Evolutionary conservation across 2,797 vertebrate species (phyloP).

Genomic region (Holocentrus rufus): DNA sequence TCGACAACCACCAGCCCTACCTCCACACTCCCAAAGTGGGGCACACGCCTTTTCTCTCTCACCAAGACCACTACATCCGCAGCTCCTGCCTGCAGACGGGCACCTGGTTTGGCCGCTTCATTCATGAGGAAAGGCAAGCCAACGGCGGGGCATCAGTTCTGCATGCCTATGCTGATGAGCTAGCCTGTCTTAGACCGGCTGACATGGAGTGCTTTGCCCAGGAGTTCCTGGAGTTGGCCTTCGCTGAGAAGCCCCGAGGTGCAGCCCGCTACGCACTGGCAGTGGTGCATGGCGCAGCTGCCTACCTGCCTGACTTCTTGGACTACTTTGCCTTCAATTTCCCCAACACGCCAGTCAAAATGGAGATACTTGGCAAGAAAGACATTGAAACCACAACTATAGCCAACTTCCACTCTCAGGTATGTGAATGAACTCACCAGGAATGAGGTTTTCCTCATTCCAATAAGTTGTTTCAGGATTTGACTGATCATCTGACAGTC

Average conservation of each 20-base stretch:
- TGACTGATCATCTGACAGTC: not conserved
- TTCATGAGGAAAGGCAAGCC: constrained; percentile 95
- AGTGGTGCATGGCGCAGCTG: constrained; percentile 94
- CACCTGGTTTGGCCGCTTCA: constrained; percentile 89
- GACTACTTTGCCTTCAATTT: constrained; percentile 99
- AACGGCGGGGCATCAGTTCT: constrained; percentile 94
- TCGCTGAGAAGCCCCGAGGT: constrained; percentile 90
- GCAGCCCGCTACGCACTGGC: constrained; percentile 92
- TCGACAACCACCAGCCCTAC: constrained; percentile 69
- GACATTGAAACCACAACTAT: constrained; percentile 99
- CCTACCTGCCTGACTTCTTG: constrained; percentile 96
- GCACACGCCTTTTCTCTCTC: constrained; percentile 89
- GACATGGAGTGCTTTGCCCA: constrained; percentile 93
- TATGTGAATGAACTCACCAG: constrained; percentile 59
- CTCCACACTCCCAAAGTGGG: constrained; percentile 83
- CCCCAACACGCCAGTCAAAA: constrained; percentile 97
- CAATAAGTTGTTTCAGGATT: not conserved
- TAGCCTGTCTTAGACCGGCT: constrained; percentile 89
- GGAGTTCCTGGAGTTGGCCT: constrained; percentile 93
- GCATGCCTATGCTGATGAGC: constrained; percentile 96
- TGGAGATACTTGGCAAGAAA: constrained; percentile 99
- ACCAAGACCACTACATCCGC: constrained; percentile 95
- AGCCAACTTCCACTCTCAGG: constrained; percentile 98
- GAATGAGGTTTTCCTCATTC: not conserved
- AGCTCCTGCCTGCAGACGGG: constrained; percentile 91